Evolutionary conservation across 2,797 vertebrate genomes (phyloP).

Genomic region (Nothura maculosa): DNA sequence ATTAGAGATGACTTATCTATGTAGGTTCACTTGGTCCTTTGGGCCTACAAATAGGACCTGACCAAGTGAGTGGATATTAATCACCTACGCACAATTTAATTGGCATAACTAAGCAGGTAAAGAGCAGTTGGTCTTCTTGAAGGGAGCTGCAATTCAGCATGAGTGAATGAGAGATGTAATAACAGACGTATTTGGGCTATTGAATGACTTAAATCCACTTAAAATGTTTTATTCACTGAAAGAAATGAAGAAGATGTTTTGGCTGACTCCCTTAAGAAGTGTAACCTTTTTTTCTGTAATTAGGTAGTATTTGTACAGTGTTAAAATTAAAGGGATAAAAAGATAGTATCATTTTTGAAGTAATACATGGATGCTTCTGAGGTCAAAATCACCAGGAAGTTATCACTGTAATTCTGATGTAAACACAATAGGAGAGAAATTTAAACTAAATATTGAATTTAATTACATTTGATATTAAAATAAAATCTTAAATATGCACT

Average conservation of each 20-base stretch:
- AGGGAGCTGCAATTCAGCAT: neutral
- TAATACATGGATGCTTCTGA: neutral
- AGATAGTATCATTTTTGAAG: neutral
- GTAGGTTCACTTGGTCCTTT: neutral
- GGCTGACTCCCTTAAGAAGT: neutral
- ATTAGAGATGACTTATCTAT: neutral
- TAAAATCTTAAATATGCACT: slow-evolving; percentile 6
- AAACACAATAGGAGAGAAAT: slow-evolving; percentile 30
- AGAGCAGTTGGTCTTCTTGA: neutral
- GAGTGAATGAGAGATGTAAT: neutral
- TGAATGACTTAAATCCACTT: neutral
- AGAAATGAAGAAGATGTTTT: neutral
- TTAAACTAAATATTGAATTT: slow-evolving; percentile 24
- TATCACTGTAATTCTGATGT: neutral
- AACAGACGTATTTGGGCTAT: neutral
- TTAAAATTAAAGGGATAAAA: neutral
- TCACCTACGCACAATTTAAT: neutral
- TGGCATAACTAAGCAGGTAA: neutral
- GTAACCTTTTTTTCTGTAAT: neutral
- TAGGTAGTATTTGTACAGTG: neutral
- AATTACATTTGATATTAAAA: slow-evolving; percentile 22
- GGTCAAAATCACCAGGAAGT: slow-evolving; percentile 10
- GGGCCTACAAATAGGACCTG: neutral
- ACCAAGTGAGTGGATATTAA: neutral
- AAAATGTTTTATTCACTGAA: neutral